A percentile compares a stretch with the other conserved stretches of the same genome.
Evolutionary conservation across 2,113 vertebrate genomes (phyloP).

Genomic region (Myanophis thanlyinensis): DNA sequence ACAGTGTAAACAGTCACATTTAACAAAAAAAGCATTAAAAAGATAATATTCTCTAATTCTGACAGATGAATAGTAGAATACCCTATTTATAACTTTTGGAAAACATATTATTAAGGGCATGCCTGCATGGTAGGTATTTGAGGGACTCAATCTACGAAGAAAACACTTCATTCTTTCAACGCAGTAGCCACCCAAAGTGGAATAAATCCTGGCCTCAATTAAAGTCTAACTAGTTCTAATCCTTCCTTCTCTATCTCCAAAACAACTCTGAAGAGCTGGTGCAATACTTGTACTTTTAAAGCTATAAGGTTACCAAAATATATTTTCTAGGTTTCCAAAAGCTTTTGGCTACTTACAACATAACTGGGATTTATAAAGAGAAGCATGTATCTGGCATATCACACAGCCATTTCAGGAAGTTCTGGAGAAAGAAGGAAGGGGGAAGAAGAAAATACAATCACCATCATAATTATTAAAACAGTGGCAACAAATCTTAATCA

Average conservation of each 20-base stretch:
- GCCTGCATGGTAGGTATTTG: background rate
- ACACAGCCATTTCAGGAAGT: background rate
- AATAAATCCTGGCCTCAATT: background rate
- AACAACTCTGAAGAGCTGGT: background rate
- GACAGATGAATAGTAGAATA: slow-evolving; percentile 5
- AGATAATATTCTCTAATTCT: slow-evolving; percentile 10
- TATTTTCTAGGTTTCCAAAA: background rate
- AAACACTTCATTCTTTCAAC: background rate
- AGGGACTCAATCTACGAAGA: background rate
- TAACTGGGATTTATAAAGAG: background rate
- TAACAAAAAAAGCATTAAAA: slow-evolving; percentile 40
- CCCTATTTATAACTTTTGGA: slow-evolving; percentile 27
- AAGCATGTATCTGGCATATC: background rate
- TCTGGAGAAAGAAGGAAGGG: background rate
- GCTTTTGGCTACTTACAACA: background rate
- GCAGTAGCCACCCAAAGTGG: background rate
- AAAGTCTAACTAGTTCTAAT: background rate
- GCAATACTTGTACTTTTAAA: background rate
- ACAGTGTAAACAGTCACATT: slow-evolving; percentile 32
- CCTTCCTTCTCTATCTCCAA: background rate
- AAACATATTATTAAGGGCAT: slow-evolving; percentile 1
- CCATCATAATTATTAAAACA: background rate
- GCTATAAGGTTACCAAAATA: background rate
- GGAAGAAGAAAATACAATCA: background rate
- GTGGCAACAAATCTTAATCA: background rate